These are phyloP conservation scores for Cataglyphis hispanica DNA, from an alignment of 1,140 invertebrate genomes.

Conservation along the genomic window DNA sequence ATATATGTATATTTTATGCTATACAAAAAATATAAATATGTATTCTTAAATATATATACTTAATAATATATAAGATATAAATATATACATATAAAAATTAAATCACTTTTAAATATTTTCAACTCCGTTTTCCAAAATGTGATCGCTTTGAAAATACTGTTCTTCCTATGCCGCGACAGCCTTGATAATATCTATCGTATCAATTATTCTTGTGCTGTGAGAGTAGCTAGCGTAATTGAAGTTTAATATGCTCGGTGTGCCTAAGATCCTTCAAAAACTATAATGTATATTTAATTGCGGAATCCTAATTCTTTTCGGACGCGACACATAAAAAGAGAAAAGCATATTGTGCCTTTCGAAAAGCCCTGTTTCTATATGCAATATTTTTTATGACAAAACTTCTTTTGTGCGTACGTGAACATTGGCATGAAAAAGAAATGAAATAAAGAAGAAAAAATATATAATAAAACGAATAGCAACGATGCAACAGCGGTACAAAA, in stretches of 20 bases:
- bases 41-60: too few relatives aligned
- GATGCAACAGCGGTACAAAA: constrained; percentile 54
- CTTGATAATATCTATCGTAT: background rate
- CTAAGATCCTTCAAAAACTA: constrained; percentile 14
- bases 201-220: background rate
- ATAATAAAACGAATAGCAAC: constrained; percentile 44
- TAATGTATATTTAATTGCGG: background rate
- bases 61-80: too few relatives aligned
- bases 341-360: constrained; percentile 6
- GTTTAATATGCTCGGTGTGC: background rate
- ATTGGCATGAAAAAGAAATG: constrained; percentile 40
- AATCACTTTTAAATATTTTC: background rate
- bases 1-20: too few relatives aligned
- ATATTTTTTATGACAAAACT: constrained; percentile 23
- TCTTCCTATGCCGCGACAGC: background rate
- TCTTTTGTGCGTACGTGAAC: background rate
- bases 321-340: constrained; percentile 14
- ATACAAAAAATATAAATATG: too few relatives aligned
- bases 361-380: background rate
- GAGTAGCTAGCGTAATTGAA: background rate
- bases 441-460: constrained; percentile 39
- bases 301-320: constrained; percentile 1
- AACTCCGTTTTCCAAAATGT: constrained; percentile 4
- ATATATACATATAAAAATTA: too few relatives aligned
- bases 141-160: background rate